Conservation (phyloP, 2,113 vertebrate species). For the Platycercus adscitus region DNA sequence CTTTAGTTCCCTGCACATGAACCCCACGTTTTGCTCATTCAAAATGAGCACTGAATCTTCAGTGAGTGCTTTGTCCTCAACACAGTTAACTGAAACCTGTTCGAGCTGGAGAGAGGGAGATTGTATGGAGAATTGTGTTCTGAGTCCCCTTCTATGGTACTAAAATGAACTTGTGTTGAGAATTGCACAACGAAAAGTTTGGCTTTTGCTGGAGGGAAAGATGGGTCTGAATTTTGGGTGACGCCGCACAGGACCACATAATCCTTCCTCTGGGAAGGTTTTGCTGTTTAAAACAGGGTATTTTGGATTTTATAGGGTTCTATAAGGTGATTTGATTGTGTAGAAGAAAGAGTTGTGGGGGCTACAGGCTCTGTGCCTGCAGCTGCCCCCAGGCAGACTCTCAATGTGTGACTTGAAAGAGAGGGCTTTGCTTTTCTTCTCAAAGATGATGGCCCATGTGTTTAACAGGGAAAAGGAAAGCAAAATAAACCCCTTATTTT, state of each 20-base stretch:
- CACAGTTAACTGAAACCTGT: neutral
- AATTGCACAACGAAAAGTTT: neutral
- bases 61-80: neutral
- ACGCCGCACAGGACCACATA: accelerated
- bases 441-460: neutral
- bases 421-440: neutral
- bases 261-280: neutral
- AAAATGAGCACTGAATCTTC: neutral
- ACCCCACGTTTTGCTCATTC: neutral
- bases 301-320: neutral
- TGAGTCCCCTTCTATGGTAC: neutral
- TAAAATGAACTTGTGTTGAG: neutral
- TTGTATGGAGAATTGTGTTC: neutral
- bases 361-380: accelerated
- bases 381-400: neutral
- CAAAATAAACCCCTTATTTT: neutral
- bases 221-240: neutral
- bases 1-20: neutral
- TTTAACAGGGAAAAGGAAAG: neutral
- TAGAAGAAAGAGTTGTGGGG: accelerated
- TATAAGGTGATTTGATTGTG: neutral
- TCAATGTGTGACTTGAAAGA: neutral
- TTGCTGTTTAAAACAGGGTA: neutral
- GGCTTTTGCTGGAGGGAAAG: neutral
- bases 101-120: neutral